These are phyloP conservation scores for Aphidius gifuensis DNA, from an alignment of 1,140 invertebrate species.

Conservation along the genomic window DNA sequence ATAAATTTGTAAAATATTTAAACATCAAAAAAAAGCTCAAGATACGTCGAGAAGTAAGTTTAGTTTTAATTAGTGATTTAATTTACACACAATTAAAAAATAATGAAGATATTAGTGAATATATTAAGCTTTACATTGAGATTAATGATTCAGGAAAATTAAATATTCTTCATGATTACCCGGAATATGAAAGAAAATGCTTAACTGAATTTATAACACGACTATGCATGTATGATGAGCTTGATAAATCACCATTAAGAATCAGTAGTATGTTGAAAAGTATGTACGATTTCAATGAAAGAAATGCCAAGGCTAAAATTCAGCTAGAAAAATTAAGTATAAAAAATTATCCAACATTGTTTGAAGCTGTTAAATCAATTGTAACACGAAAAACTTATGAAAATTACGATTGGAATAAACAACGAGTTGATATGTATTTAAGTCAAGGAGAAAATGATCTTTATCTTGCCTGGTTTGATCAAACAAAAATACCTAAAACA, in stretches of 20 bases:
- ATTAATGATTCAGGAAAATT: neutral
- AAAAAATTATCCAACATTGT: neutral
- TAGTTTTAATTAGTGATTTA: constrained; percentile 26
- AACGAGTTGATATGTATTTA: neutral
- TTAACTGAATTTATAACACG: constrained; percentile 19
- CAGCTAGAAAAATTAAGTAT: neutral
- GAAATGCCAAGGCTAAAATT: constrained; percentile 8
- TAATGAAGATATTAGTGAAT: constrained; percentile 12
- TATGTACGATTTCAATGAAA: constrained; percentile 34
- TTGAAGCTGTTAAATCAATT: neutral
- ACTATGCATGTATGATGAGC: constrained; percentile 14
- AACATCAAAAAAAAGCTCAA: constrained; percentile 25
- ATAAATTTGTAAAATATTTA: constrained; percentile 27
- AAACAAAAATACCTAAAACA: neutral
- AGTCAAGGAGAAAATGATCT: neutral
- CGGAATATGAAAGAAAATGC: constrained; percentile 31
- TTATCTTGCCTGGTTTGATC: neutral
- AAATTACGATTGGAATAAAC: neutral
- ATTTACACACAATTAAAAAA: constrained; percentile 22
- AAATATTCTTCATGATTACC: constrained; percentile 29
- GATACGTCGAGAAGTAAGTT: constrained; percentile 20
- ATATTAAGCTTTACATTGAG: constrained; percentile 23
- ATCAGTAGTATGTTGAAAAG: constrained; percentile 17
- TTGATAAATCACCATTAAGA: neutral
- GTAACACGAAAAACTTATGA: neutral